Conservation (phyloP, 2,888 invertebrate species). For the Odontothrips loti region DNA sequence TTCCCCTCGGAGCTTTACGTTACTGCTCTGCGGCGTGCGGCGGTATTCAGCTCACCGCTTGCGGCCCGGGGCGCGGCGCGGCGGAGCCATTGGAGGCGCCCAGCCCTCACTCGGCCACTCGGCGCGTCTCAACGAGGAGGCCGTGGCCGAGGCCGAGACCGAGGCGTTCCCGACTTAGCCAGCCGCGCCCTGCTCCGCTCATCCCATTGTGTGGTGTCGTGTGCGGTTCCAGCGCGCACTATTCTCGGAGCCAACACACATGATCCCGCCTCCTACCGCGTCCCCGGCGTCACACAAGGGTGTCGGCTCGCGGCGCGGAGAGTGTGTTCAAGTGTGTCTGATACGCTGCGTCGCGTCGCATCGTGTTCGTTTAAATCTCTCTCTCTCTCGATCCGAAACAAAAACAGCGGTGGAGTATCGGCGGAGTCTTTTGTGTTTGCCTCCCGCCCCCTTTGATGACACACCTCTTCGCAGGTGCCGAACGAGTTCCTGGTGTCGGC, state of each 20-base stretch:
- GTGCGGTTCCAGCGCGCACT: too few species aligned
- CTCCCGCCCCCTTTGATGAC: neutral
- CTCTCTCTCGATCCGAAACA: too few species aligned
- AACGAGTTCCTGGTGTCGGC: slow-evolving; percentile 12
- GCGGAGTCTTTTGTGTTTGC: neutral
- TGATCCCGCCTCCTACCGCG: too few species aligned
- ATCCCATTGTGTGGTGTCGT: neutral
- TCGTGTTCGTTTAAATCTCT: neutral
- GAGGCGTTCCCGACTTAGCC: neutral
- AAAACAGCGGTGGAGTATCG: neutral
- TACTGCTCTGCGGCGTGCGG: too few species aligned
- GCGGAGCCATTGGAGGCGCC: too few species aligned
- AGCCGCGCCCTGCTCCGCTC: neutral
- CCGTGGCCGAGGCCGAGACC: neutral
- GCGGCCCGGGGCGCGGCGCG: too few species aligned
- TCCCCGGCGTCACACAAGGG: too few species aligned
- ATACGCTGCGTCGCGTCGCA: neutral
- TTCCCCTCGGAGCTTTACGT: too few species aligned
- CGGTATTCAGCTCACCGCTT: too few species aligned
- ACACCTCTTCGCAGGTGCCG: neutral
- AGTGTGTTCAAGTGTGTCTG: too few species aligned
- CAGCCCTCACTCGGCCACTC: neutral
- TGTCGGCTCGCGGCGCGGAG: too few species aligned
- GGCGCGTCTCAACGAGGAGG: neutral
- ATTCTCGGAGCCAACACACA: too few species aligned